A percentile compares a stretch with the other conserved stretches of the same genome.
phyloP scores from a whole-genome alignment of 1,140 invertebrate genomes.

The Penaeus japonicus region DNA sequence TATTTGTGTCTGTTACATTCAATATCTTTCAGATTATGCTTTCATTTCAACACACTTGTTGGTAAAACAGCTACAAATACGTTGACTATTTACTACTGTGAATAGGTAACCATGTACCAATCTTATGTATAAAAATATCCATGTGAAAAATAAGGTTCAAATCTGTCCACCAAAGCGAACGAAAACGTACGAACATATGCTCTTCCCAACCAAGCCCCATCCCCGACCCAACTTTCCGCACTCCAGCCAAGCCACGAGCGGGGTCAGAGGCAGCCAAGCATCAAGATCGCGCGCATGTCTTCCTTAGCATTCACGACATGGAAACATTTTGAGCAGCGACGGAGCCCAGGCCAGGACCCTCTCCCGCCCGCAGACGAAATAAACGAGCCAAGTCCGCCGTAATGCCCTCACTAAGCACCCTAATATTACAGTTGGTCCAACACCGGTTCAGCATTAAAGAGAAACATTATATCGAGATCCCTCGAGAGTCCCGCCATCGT shows the following conservation, averaged over 20 bases:
- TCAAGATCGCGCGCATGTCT: background rate
- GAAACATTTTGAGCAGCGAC: constrained; percentile 16
- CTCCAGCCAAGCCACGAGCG: background rate
- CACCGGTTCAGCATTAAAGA: constrained; percentile 49
- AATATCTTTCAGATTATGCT: too few relatives aligned
- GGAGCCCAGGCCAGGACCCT: background rate
- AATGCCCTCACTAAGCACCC: constrained; percentile 52
- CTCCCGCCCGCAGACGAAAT: constrained; percentile 7
- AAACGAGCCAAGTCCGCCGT: constrained; percentile 41
- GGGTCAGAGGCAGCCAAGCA: background rate
- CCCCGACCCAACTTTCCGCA: too few relatives aligned
- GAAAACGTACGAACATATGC: too few relatives aligned
- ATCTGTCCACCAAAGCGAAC: too few relatives aligned
- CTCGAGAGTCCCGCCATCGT: constrained; percentile 13
- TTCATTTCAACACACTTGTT: too few relatives aligned
- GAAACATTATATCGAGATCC: constrained; percentile 46
- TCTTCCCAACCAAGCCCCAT: too few relatives aligned
- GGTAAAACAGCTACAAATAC: too few relatives aligned
- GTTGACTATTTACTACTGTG: too few relatives aligned
- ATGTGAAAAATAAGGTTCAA: too few relatives aligned
- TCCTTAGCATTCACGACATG: constrained; percentile 18
- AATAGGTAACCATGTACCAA: too few relatives aligned
- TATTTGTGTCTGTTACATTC: too few relatives aligned
- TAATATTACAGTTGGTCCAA: constrained; percentile 54
- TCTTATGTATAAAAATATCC: too few relatives aligned